A percentile compares a stretch with the other conserved stretches of the same genome.
These are phyloP conservation scores for Polylopha cassiicola DNA, from an alignment of 2,888 invertebrate species.

Conservation along the genomic window DNA sequence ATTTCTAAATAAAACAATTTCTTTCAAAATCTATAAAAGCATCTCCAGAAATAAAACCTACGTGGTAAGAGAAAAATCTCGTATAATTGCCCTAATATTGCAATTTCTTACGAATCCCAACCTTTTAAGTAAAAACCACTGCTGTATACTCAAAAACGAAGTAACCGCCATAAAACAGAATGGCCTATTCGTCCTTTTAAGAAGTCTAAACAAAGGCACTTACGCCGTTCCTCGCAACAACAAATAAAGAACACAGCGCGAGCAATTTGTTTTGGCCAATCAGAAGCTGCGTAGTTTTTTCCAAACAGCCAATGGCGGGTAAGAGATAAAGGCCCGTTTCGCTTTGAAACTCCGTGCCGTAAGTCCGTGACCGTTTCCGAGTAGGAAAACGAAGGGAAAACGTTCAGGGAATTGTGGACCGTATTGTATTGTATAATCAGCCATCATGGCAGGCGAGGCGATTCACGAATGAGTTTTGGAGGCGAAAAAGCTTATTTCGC, in stretches of 20 bases:
- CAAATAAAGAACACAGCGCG: slow-evolving; percentile 63
- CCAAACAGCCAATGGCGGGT: slow-evolving; percentile 71
- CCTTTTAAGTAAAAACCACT: slow-evolving; percentile 28
- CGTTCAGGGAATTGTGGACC: slow-evolving; percentile 58
- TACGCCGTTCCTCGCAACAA: slow-evolving; percentile 55
- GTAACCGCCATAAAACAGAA: slow-evolving; percentile 23
- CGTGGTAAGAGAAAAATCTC: slow-evolving; percentile 43
- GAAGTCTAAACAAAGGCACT: slow-evolving; percentile 30
- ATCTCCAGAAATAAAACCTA: slow-evolving; percentile 17
- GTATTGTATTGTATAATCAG: slow-evolving; percentile 75
- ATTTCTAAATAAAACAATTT: no score
- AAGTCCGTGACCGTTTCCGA: slow-evolving; percentile 52
- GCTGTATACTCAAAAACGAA: slow-evolving; percentile 30
- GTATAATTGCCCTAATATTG: slow-evolving; percentile 58
- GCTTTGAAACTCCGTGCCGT: slow-evolving; percentile 42
- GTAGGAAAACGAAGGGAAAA: slow-evolving; percentile 39
- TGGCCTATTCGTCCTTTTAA: slow-evolving; percentile 37
- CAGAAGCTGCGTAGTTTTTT: slow-evolving; percentile 65
- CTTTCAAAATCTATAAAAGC: neutral
- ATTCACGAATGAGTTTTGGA: slow-evolving; percentile 53
- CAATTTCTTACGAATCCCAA: slow-evolving; percentile 43
- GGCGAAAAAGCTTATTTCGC: slow-evolving; percentile 65
- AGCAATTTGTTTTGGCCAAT: slow-evolving; percentile 78
- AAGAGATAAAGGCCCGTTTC: slow-evolving; percentile 67
- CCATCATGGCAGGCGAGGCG: slow-evolving; percentile 73